These are phyloP conservation scores for Dichetophora obliterata DNA, from an alignment of 2,888 invertebrate species.

Conservation along the genomic window DNA sequence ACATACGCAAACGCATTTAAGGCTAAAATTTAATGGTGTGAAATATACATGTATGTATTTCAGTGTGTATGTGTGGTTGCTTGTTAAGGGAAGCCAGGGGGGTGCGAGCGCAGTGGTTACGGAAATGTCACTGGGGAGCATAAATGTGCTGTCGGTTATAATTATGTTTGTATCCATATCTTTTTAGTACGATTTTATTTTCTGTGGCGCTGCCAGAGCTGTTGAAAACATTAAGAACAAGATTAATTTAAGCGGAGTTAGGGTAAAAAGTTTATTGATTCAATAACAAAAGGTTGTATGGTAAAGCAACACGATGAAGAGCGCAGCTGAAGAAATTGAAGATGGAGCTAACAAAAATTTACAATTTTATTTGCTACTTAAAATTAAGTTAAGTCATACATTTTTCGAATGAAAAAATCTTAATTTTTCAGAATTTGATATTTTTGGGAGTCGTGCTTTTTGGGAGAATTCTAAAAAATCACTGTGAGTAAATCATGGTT, in stretches of 20 bases:
- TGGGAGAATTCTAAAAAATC: no score
- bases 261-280: neutral
- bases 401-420: no score
- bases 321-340: no score
- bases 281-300: neutral
- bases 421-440: no score
- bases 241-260: neutral
- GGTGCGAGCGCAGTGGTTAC: neutral
- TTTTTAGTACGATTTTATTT: neutral
- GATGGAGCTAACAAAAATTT: no score
- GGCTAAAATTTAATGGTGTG: conserved; percentile 41
- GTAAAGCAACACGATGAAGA: neutral
- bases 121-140: conserved; percentile 17
- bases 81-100: no score
- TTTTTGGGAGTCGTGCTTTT: no score
- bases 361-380: no score
- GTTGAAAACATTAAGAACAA: no score
- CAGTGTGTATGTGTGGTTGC: neutral
- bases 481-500: no score
- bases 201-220: neutral
- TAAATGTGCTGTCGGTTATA: conserved; percentile 24
- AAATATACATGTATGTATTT: conserved; percentile 19
- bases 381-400: no score
- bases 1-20: conserved; percentile 33
- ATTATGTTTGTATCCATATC: conserved; percentile 8